Evolutionary conservation across 2,888 invertebrate species (phyloP), one percentile per base, ranked within the genome.

Genomic region (Lasioglossum figueresi): DNA sequence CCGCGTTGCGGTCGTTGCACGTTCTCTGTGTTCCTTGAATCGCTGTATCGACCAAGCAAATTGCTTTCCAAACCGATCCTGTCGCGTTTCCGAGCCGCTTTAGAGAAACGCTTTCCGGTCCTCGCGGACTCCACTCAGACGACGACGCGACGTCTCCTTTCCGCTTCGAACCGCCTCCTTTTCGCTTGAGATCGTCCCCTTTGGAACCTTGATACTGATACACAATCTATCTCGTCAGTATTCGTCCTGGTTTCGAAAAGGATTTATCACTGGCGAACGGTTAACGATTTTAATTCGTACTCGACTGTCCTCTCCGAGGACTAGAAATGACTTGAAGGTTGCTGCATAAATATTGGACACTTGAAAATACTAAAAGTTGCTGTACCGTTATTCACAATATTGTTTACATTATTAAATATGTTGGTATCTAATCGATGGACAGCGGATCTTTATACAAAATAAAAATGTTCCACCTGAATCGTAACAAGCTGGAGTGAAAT

Each of bases 51-150:
- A 71, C 56, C 40, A 12, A 77, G 56, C 34, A 76, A 78, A 78
- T 80, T 78, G 85, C 80, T 75, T 56, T 77, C 70, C 70, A 75
- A 85, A 80, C 63, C 74, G 70, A 84, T 84, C 70, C 31, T 6
- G 72, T 43, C 56, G 63, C 37, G 70, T 63, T 84, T 56, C 71
- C 59, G 31, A 43, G 66, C n/a, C 16, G 59, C 59, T 34, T 48
- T 10, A 68, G n/a, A 52, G 43, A 75, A 80, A 75, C 45, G 37
- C 73, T 73, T 76, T 76, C 63, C 71, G 52, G 75, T 72, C 19
- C 59, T 72, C 59, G 34, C 52, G 74, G 31, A 37, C 31, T 31
- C 12, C 34, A 19, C 66, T 34, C 31, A 19, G 19, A 34, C 34
- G 14, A 59, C 12, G 59, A 59, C 59, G 14, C 5, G 59, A 16